phyloP scores from a whole-genome alignment of 2,113 vertebrate genomes.

The Oxyruncus cristatus region DNA sequence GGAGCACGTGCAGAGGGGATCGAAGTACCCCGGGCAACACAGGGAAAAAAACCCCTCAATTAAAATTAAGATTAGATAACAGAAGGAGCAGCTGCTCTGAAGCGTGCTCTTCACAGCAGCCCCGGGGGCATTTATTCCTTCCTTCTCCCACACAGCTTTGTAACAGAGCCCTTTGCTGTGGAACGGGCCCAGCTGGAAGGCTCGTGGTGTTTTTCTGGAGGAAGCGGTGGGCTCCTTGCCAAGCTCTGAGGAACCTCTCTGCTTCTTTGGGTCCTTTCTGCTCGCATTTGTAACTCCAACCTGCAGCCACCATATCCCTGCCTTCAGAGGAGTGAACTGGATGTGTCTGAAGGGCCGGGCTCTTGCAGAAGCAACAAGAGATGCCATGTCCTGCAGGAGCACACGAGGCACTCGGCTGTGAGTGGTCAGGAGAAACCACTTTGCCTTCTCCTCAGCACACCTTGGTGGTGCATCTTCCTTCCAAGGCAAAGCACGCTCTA shows the following conservation, averaged over 20 bases:
- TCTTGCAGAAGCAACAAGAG: rapidly evolving
- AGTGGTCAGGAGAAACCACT: not conserved
- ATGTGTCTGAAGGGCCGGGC: rapidly evolving
- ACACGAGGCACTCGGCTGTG: rapidly evolving
- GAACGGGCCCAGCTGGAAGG: not conserved
- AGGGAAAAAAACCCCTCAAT: not conserved
- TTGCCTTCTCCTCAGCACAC: not conserved
- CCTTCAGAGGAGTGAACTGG: not conserved
- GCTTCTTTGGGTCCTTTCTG: not conserved
- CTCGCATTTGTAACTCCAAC: rapidly evolving
- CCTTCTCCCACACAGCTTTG: slow-evolving; percentile 23
- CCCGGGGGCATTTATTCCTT: slow-evolving; percentile 14
- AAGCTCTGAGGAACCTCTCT: not conserved
- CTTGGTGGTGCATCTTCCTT: not conserved
- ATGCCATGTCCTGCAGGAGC: not conserved
- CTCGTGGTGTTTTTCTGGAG: not conserved
- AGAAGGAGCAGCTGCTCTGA: slow-evolving; percentile 32
- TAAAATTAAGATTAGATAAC: slow-evolving; percentile 50
- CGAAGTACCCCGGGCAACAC: not conserved
- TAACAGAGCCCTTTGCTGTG: not conserved
- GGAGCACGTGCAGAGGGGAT: not conserved
- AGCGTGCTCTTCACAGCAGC: slow-evolving; percentile 7
- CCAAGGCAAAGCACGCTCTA: rapidly evolving
- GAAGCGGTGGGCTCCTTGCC: not conserved
- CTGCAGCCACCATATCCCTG: rapidly evolving